Evolutionary conservation across 2,797 vertebrate species (phyloP), one percentile per base, ranked within the genome.

Genomic region (Carcharodon carcharias): DNA sequence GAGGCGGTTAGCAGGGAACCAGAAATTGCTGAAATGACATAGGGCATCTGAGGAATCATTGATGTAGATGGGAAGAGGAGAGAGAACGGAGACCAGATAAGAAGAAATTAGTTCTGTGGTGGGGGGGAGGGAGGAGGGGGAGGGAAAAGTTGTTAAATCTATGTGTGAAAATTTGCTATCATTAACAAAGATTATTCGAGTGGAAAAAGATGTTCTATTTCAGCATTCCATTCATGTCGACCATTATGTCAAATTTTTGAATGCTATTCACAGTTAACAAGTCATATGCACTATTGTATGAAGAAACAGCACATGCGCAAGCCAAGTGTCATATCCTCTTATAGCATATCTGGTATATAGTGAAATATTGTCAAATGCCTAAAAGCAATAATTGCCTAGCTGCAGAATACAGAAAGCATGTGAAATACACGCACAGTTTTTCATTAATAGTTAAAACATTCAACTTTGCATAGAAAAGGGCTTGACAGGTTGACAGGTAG

Each of bases 391-490:
- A 95, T 95, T 77, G 50, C 67, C 50, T 23, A 77, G 14, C 31
- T 95, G 18, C 69, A 35, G 16, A 71, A 95, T 77, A 26, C 69
- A n/a, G 94, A 56, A 71, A 95, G 63, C 40, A 95, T 69, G 14
- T 67, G 71, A 95, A 95, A 50, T 95, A 50, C 31, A 77, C 58
- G 50, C 69, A 73, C 54, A 56, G 4, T 95, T 95, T 95, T 50
- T 73, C 45, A 95, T 56, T 95, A 54, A 95, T 56, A 77, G 94
- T 73, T 95, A 95, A 95, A 93, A 77, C 65, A 77, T 95, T 95
- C 67, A 95, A 18, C 23, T 77, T 77, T 73, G 67, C 50, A 58
- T 73, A 35, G 94, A 95, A 77, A 95, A n/a, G 11, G 69, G 50
- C 69, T 77, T 77, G 69, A 35, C 94, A 95, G 45, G 14, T 56